These are phyloP conservation scores for Punctoribates punctum DNA, from an alignment of 2,888 invertebrate species.

Conservation along the genomic window DNA sequence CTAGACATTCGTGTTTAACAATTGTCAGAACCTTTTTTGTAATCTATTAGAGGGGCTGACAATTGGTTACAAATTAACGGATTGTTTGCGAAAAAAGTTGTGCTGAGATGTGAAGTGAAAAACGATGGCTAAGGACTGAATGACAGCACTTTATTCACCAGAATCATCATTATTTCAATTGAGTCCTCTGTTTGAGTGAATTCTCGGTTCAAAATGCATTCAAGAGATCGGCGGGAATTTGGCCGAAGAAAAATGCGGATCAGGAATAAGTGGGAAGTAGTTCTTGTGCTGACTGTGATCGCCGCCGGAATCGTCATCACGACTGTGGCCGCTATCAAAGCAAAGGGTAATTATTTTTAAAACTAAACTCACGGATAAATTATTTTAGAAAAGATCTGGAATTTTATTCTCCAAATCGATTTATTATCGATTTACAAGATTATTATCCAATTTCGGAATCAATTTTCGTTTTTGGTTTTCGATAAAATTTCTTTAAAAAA, in stretches of 20 bases:
- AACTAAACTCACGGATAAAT: neutral
- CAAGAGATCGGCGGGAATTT: slow-evolving; percentile 9
- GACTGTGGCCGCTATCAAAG: slow-evolving; percentile 44
- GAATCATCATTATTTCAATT: neutral
- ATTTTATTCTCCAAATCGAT: too few species aligned
- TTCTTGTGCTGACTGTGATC: slow-evolving; percentile 43
- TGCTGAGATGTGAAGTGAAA: too few species aligned
- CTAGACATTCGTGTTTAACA: too few species aligned
- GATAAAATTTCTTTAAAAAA: too few species aligned
- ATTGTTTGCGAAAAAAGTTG: too few species aligned
- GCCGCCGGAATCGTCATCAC: slow-evolving; percentile 43
- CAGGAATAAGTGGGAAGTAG: slow-evolving; percentile 43
- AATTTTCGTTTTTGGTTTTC: too few species aligned
- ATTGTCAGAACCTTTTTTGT: too few species aligned
- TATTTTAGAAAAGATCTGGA: too few species aligned
- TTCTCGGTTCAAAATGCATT: neutral
- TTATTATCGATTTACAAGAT: too few species aligned
- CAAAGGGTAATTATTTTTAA: slow-evolving; percentile 42
- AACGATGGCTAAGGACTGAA: neutral
- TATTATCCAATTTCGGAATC: too few species aligned
- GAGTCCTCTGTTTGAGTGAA: neutral
- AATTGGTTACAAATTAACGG: too few species aligned
- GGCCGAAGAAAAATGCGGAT: slow-evolving; percentile 31
- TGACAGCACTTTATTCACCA: neutral
- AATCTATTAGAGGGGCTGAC: too few species aligned